Evolutionary conservation across 2,113 vertebrate species (phyloP).

Genomic region (Sula dactylatra): DNA sequence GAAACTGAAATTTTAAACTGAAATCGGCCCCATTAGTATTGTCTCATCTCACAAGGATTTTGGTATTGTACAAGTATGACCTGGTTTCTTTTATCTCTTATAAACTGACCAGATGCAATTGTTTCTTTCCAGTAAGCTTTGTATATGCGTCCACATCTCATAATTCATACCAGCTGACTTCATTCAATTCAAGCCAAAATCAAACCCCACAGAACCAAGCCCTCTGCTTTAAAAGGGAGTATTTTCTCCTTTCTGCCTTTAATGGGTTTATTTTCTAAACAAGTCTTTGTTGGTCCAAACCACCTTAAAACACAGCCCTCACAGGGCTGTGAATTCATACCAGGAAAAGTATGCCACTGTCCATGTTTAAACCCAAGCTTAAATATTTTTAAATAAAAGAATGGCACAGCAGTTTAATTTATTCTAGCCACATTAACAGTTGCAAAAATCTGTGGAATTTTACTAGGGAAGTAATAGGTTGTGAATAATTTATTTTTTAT

Average conservation of each 20-base stretch:
- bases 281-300: background rate
- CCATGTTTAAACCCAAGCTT: background rate
- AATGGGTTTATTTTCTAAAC: background rate
- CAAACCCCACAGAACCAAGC: background rate
- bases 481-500: conserved; percentile 52
- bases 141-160: background rate
- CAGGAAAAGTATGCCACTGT: background rate
- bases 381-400: background rate
- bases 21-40: conserved; percentile 41
- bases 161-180: background rate
- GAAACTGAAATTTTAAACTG: conserved; percentile 42
- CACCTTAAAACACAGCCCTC: background rate
- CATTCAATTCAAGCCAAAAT: background rate
- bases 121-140: conserved; percentile 52
- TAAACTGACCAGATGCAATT: conserved; percentile 22
- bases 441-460: background rate
- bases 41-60: conserved; percentile 41
- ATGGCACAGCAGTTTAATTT: background rate
- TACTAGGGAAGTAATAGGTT: background rate
- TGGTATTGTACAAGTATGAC: conserved; percentile 12
- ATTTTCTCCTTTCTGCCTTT: background rate
- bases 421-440: conserved; percentile 1
- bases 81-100: conserved; percentile 34
- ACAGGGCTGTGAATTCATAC: background rate
- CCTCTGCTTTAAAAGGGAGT: background rate